These are phyloP conservation scores for Caradrina kadenii DNA, from an alignment of 2,888 invertebrate species.

Conservation along the genomic window DNA sequence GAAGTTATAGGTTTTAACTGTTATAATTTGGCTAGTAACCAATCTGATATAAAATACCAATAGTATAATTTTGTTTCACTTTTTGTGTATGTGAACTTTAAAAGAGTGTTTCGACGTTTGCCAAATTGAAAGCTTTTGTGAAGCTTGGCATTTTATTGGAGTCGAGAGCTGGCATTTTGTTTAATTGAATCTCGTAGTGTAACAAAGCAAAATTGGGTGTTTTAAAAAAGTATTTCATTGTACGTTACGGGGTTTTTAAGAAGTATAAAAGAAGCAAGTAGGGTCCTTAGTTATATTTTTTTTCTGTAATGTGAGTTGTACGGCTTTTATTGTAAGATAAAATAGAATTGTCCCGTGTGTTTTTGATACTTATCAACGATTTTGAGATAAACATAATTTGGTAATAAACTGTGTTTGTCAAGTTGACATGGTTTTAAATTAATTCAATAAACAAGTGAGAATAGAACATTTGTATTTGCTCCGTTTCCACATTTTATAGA, in stretches of 20 bases:
- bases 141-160: slow-evolving; percentile 39
- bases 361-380: not conserved
- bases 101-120: slow-evolving; percentile 40
- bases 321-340: not conserved
- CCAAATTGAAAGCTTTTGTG: slow-evolving; percentile 60
- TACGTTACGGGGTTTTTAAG: not conserved
- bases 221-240: slow-evolving; percentile 13
- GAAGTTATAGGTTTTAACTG: slow-evolving; percentile 15
- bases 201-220: slow-evolving; percentile 15
- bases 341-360: not conserved
- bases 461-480: not conserved
- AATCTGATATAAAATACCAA: slow-evolving; percentile 46
- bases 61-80: slow-evolving; percentile 19
- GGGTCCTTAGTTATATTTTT: not conserved
- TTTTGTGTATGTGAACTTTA: slow-evolving; percentile 33
- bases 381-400: not conserved
- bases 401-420: not conserved
- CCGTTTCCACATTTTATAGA: not conserved
- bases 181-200: slow-evolving; percentile 22
- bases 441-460: not conserved
- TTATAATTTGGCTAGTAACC: slow-evolving; percentile 56
- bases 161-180: slow-evolving; percentile 28
- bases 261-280: not conserved
- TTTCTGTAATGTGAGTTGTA: not conserved
- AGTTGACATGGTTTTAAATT: not conserved